Percentiles rank a stretch among this genome's conserved stretches.
phyloP scores from a whole-genome alignment of 2,113 vertebrate species.

The Catharus fuscescens region DNA sequence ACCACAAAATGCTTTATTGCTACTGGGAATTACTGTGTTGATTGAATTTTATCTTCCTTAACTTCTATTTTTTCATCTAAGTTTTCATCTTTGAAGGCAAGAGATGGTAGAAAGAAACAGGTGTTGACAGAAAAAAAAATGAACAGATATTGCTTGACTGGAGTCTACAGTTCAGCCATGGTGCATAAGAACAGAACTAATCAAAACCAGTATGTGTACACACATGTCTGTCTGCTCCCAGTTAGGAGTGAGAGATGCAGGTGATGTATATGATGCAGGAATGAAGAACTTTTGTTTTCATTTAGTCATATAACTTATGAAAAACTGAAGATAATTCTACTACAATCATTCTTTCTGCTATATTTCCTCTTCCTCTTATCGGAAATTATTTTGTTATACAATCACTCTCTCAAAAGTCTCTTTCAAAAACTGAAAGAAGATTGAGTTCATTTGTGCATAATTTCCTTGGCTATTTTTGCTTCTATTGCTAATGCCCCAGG shows the following conservation, averaged over 20 bases:
- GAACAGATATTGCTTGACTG: neutral
- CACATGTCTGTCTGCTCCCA: neutral
- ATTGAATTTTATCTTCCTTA: neutral
- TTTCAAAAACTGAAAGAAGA: neutral
- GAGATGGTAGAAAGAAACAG: neutral
- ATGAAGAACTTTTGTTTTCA: neutral
- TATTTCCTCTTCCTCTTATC: neutral
- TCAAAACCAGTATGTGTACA: neutral
- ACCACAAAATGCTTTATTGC: conserved; percentile 4
- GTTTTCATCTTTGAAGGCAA: conserved; percentile 7
- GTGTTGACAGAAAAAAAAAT: neutral
- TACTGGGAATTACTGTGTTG: neutral
- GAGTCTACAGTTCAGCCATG: neutral
- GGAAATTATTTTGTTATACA: neutral
- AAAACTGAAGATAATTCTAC: neutral
- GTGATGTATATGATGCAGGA: neutral
- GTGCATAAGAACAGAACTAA: neutral
- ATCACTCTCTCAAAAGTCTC: neutral
- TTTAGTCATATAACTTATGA: neutral
- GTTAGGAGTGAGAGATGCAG: neutral
- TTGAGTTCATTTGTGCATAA: neutral
- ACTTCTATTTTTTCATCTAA: neutral
- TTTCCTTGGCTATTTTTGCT: neutral
- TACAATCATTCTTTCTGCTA: neutral
- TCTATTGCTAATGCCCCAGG: neutral